phyloP scores from a whole-genome alignment of 1,140 invertebrate species.

The Metopolophium dirhodum region DNA sequence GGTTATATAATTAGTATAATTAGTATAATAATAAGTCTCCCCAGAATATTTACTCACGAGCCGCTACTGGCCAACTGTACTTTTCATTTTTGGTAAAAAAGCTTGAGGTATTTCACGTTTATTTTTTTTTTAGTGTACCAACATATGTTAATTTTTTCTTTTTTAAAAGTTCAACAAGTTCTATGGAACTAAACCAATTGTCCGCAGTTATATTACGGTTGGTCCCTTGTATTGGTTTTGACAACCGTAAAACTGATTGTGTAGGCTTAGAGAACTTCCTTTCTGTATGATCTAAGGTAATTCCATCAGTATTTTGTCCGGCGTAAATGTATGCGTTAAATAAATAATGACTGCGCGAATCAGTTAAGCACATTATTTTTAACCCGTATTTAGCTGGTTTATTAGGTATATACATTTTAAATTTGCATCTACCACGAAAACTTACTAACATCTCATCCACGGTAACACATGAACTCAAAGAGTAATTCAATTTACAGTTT shows the following conservation, averaged over 20 bases:
- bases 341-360: slow-evolving; percentile 61
- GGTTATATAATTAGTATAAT: no score
- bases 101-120: slow-evolving; percentile 58
- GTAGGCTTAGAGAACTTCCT: slow-evolving; percentile 28
- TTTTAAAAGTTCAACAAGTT: slow-evolving; percentile 61
- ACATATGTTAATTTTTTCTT: slow-evolving; percentile 57
- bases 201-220: slow-evolving; percentile 62
- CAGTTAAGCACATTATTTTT: slow-evolving; percentile 62
- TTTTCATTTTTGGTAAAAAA: slow-evolving; percentile 41
- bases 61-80: background rate
- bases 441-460: slow-evolving; percentile 62
- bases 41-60: no score
- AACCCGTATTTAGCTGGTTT: slow-evolving; percentile 65
- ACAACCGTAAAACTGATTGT: slow-evolving; percentile 57
- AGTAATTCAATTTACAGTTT: slow-evolving; percentile 60
- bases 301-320: slow-evolving; percentile 60
- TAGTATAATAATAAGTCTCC: no score
- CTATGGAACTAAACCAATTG: slow-evolving; percentile 62
- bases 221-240: slow-evolving; percentile 59
- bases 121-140: slow-evolving; percentile 58
- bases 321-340: slow-evolving; percentile 61
- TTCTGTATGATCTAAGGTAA: slow-evolving; percentile 60
- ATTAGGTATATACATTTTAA: slow-evolving; percentile 62
- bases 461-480: slow-evolving; percentile 39
- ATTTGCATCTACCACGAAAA: slow-evolving; percentile 63